Conservation (phyloP, 2,113 vertebrate genomes). For the Xiphophorus hellerii region DNA sequence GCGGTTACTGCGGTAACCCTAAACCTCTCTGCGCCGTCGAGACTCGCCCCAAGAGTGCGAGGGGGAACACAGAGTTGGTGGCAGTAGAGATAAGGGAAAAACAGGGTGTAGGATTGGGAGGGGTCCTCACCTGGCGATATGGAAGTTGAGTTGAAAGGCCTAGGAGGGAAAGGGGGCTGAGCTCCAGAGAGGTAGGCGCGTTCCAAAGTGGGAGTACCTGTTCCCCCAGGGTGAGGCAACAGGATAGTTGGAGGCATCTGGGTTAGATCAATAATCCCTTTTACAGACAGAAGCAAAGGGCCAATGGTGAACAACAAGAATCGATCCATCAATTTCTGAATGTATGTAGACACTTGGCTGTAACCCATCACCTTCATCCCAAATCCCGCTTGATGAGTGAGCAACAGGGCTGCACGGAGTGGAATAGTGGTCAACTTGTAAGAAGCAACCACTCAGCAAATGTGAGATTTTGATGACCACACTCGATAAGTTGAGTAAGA, state of each 20-base stretch:
- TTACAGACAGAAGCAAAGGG: constrained; percentile 85
- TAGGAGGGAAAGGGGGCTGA: constrained; percentile 92
- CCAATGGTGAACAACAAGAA: constrained; percentile 81
- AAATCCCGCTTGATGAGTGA: constrained; percentile 63
- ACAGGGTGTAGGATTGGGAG: constrained; percentile 49
- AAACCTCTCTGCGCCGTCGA: constrained; percentile 12
- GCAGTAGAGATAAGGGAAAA: constrained; percentile 57
- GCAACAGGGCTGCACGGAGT: constrained; percentile 61
- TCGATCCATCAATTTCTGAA: constrained; percentile 70
- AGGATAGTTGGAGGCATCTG: constrained; percentile 98
- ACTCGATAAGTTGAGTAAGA: constrained; percentile 43
- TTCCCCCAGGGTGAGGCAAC: constrained; percentile 97
- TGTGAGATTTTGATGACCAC: constrained; percentile 45
- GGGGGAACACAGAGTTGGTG: constrained; percentile 44
- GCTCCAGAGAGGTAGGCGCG: constrained; percentile 95
- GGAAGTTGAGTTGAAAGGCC: constrained; percentile 94
- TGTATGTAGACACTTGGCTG: constrained; percentile 58
- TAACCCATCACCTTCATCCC: constrained; percentile 58
- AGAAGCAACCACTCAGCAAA: constrained; percentile 65
- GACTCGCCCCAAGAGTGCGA: constrained; percentile 27
- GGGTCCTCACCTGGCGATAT: constrained; percentile 92
- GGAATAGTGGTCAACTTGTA: constrained; percentile 64
- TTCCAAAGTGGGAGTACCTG: constrained; percentile 95
- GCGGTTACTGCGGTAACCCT: constrained; percentile 8
- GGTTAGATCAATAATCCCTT: constrained; percentile 99